These are phyloP conservation scores for Pteropus alecto DNA, from an alignment of 2,113 vertebrate genomes.

Conservation along the genomic window DNA sequence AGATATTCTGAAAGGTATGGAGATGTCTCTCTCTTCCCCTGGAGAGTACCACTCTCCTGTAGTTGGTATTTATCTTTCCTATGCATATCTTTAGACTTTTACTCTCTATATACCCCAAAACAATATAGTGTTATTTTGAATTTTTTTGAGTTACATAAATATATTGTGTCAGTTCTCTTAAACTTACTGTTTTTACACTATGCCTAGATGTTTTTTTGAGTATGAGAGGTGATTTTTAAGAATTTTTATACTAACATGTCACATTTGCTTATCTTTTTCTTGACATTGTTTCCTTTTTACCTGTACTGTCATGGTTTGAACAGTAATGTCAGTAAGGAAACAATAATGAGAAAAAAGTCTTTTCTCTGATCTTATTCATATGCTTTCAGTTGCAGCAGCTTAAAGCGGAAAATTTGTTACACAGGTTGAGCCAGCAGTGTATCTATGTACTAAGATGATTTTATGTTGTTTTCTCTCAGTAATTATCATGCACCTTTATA, in stretches of 20 bases:
- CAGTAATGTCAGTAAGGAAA: not conserved
- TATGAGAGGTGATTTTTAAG: not conserved
- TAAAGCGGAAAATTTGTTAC: not conserved
- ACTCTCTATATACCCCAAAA: not conserved
- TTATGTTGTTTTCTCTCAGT: conserved; percentile 12
- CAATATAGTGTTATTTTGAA: not conserved
- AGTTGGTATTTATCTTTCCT: not conserved
- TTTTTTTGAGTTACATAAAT: not conserved
- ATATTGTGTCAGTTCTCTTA: not conserved
- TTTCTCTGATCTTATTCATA: not conserved
- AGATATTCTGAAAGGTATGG: not conserved
- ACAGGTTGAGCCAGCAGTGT: not conserved
- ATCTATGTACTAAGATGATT: not conserved
- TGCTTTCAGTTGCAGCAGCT: not conserved
- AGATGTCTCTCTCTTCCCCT: not conserved
- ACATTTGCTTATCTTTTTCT: not conserved
- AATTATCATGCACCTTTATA: not conserved
- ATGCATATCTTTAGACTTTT: not conserved
- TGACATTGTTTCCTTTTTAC: not conserved
- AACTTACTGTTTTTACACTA: not conserved
- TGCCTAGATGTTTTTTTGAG: not conserved
- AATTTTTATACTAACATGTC: not conserved
- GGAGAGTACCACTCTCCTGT: not conserved
- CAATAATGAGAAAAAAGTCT: not conserved
- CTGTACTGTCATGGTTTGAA: not conserved